These are phyloP conservation scores for Liopterus haemorrhoidalis DNA, from an alignment of 2,888 invertebrate genomes.

Conservation along the genomic window DNA sequence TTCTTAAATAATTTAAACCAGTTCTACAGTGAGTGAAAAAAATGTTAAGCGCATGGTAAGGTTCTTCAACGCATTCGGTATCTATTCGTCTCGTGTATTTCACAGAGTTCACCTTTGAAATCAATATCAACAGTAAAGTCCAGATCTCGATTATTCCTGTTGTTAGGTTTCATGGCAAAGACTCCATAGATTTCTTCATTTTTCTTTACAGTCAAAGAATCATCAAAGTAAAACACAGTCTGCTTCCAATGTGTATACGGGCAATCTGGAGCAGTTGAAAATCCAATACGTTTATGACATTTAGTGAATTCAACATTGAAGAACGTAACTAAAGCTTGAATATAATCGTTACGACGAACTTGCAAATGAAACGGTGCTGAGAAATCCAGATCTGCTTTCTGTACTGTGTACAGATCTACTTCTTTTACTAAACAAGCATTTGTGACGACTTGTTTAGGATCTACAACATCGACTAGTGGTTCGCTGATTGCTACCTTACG, in stretches of 20 bases:
- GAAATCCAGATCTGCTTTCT: conserved; percentile 89
- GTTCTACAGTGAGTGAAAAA: conserved; percentile 5
- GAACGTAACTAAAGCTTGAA: conserved; percentile 96
- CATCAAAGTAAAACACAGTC: conserved; percentile 94
- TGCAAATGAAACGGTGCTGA: conserved; percentile 78
- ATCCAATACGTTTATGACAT: conserved; percentile 97
- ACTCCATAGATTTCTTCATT: conserved; percentile 88
- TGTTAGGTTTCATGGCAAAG: conserved; percentile 93
- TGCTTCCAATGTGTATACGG: conserved; percentile 99
- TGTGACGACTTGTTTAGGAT: conserved; percentile 97
- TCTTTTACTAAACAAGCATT: conserved; percentile 93
- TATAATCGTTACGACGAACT: conserved; percentile 87
- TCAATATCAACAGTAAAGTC: conserved; percentile 91
- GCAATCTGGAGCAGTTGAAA: conserved; percentile 96
- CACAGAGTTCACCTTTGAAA: conserved; percentile 85
- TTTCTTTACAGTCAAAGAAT: conserved; percentile 94
- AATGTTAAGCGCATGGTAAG: conserved; percentile 6
- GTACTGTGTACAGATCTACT: conserved; percentile 97
- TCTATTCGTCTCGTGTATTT: conserved; percentile 77
- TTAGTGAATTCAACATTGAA: conserved; percentile 99
- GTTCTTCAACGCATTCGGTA: conserved; percentile 85
- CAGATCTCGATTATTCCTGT: conserved; percentile 91
- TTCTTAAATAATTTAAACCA: conserved; percentile 9
- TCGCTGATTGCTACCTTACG: conserved; percentile 96
- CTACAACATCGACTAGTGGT: conserved; percentile 97